Evolutionary conservation across 2,113 vertebrate species (phyloP).

Genomic region (Cynopterus brachyotis): DNA sequence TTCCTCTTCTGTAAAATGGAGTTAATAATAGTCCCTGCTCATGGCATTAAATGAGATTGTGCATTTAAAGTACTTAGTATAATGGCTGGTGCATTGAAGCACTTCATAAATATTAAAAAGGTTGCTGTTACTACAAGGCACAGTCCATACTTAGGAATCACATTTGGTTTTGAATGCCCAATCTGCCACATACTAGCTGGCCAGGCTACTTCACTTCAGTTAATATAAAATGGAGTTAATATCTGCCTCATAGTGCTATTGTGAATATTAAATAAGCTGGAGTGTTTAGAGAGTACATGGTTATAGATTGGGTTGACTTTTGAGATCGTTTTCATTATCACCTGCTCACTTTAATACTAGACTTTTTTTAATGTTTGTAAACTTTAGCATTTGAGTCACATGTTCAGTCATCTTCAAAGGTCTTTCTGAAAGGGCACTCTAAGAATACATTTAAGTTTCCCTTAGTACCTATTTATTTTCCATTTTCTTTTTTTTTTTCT

Average conservation of each 20-base stretch:
- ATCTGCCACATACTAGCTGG: background rate
- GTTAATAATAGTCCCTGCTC: conserved; percentile 15
- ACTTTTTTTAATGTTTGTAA: background rate
- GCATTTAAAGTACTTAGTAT: conserved; percentile 4
- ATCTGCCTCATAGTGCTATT: background rate
- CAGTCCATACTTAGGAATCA: background rate
- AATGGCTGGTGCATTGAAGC: background rate
- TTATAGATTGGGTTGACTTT: conserved; percentile 9
- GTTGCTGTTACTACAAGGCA: background rate
- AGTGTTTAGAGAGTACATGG: background rate
- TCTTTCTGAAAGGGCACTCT: background rate
- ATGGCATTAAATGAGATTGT: conserved; percentile 34
- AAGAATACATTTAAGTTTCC: conserved; percentile 10
- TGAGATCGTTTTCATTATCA: background rate
- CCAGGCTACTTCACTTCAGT: conserved; percentile 22
- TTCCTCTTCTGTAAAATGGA: conserved; percentile 45
- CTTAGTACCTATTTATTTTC: background rate
- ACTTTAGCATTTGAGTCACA: background rate
- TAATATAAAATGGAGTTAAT: conserved; percentile 16
- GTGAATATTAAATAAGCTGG: conserved; percentile 22
- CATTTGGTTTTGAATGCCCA: conserved; percentile 3
- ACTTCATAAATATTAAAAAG: background rate
- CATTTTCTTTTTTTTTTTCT: background rate
- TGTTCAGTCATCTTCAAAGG: background rate
- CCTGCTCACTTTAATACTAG: background rate